A percentile compares a stretch with the other conserved stretches of the same genome.
phyloP scores from a whole-genome alignment of 2,113 vertebrate genomes.

The Toxostoma redivivum region DNA sequence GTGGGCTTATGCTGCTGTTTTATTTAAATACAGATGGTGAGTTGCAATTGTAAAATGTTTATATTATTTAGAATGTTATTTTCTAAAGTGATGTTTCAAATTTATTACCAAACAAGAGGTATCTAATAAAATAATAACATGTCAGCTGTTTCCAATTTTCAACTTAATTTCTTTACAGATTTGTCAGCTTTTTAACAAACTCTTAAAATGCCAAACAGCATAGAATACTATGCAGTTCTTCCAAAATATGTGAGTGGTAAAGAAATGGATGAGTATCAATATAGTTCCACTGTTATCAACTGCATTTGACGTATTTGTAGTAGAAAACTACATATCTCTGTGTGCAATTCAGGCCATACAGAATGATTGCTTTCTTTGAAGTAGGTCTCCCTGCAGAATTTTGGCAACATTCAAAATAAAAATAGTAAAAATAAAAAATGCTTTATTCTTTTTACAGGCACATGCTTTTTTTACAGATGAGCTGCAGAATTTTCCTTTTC shows the following conservation, averaged over 20 bases:
- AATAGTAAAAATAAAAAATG: no score
- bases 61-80: background rate
- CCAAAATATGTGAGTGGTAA: background rate
- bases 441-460: background rate
- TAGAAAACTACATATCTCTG: background rate
- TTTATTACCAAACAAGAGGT: background rate
- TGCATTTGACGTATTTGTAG: background rate
- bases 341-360: background rate
- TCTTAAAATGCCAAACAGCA: background rate
- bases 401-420: background rate
- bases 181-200: background rate
- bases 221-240: background rate
- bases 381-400: slow-evolving; percentile 1
- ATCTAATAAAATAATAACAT: background rate
- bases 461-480: background rate
- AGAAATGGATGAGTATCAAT: background rate
- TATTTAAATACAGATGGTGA: slow-evolving; percentile 21
- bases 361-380: slow-evolving; percentile 17
- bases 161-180: background rate
- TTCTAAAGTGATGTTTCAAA: background rate
- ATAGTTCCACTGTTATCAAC: background rate
- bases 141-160: background rate
- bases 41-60: slow-evolving; percentile 20
- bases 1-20: slow-evolving; percentile 19
- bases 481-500: background rate